Evolutionary conservation across 2,113 vertebrate genomes (phyloP).

Genomic region (Myotis yumanensis): DNA sequence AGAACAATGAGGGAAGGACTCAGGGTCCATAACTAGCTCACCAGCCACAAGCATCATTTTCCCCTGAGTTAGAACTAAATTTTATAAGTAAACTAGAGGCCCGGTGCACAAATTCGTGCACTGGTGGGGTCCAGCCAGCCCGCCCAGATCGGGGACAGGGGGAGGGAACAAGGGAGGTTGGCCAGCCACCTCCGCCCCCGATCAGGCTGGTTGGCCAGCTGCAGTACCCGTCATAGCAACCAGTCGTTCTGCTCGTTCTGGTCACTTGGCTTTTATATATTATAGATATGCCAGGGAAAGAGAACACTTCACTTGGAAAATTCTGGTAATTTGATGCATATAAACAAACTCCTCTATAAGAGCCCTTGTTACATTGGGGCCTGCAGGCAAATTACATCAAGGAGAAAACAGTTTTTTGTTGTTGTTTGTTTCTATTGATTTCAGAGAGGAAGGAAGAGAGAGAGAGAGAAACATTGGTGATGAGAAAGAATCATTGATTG

Average conservation of each 20-base stretch:
- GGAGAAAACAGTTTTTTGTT: not conserved
- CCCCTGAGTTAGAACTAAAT: slow-evolving; percentile 50
- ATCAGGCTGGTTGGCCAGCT: too few species aligned
- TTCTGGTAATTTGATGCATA: slow-evolving; percentile 67
- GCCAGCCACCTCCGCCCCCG: accelerated
- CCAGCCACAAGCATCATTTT: slow-evolving; percentile 56
- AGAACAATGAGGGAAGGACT: slow-evolving; percentile 22
- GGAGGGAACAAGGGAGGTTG: too few species aligned
- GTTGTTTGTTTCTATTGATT: too few species aligned
- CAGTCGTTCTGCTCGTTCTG: too few species aligned
- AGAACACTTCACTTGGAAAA: slow-evolving; percentile 75
- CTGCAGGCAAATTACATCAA: slow-evolving; percentile 65
- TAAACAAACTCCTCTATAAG: slow-evolving; percentile 75
- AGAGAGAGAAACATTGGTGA: too few species aligned
- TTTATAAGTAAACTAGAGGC: slow-evolving; percentile 62
- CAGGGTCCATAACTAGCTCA: slow-evolving; percentile 63
- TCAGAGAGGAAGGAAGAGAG: too few species aligned
- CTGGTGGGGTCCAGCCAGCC: too few species aligned
- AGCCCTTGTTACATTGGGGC: slow-evolving; percentile 41
- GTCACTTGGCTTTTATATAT: too few species aligned
- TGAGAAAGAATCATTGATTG: too few species aligned
- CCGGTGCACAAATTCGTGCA: too few species aligned
- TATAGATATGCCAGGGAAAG: slow-evolving; percentile 72
- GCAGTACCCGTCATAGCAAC: too few species aligned
- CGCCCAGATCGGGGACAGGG: too few species aligned